Base-by-base conservation (phyloP, 2,888 invertebrate genomes). In the Quadriops clusia region DNA sequence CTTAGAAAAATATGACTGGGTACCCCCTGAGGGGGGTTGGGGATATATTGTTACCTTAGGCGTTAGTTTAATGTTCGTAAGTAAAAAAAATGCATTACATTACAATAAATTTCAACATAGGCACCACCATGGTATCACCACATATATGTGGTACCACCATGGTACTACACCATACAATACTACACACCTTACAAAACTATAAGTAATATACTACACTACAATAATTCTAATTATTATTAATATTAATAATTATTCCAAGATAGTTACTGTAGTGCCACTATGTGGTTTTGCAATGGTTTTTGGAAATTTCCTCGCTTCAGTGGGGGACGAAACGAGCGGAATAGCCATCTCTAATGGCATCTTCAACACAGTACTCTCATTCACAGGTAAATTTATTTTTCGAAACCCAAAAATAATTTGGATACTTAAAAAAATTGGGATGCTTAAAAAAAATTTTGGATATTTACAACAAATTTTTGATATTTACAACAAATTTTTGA, bases 31-130 rank as follows among this genome's bases (percentile, higher is more conserved):
- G 26, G 84, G 84, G 3, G 83, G 83, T 1, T 85, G 81, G 80
- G 84, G 84, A 0, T 81, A 81, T 56, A 58, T 81, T 28, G 70
- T 84, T 7, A 76, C 78, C 20, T 47, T 80, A 6, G 81, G 81
- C 11, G 73, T 81, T 49, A 74, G 78, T 42, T 56, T 82, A 34
- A 74, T 77, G 20, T 78, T 78, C 52, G 82, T 83, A 64, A n/a
- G n/a, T n/a, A 25, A 24, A 16, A 5, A 5, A 7, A 10, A 26
- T 25, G 14, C 17, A 5, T 24, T 32, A 4, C 23, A 30, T 30
- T 28, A 18, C 23, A 8, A 14, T 15, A 23, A 13, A 25, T 16
- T 13, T 13, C 16, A 26, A 29, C 14, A 22, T 14, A 11, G 21
- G 21, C 16, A 29, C 16, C 12, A 15, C 29, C 5, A 24, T 11